Conservation (phyloP, 1,140 invertebrate species). For the Oscheius sp. region DNA sequence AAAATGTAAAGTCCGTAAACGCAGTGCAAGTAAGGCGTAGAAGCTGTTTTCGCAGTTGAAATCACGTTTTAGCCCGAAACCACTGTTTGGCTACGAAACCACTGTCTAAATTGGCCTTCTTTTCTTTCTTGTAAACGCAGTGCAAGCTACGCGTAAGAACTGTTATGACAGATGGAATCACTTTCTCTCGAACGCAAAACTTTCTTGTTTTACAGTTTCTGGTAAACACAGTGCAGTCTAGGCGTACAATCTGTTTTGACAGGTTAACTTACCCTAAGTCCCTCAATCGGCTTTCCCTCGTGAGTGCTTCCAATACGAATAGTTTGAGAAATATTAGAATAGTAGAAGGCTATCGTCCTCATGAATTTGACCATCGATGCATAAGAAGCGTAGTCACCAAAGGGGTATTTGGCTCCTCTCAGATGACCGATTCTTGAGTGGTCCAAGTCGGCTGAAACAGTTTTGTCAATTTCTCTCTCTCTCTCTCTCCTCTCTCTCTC, state of each 20-base stretch:
- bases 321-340: conserved; percentile 53
- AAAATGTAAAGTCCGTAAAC: too few species aligned
- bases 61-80: background rate
- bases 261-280: conserved; percentile 49
- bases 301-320: conserved; percentile 54
- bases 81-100: conserved; percentile 3
- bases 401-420: conserved; percentile 49
- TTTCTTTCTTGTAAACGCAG: too few species aligned
- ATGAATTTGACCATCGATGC: conserved; percentile 49
- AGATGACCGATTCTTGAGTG: conserved; percentile 2
- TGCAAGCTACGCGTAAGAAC: too few species aligned
- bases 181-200: conserved; percentile 16
- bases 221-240: too few species aligned
- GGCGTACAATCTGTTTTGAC: too few species aligned
- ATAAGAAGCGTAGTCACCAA: conserved; percentile 53
- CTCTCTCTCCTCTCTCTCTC: too few species aligned
- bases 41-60: too few species aligned
- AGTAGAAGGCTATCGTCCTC: conserved; percentile 55
- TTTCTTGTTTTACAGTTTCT: too few species aligned
- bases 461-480: too few species aligned
- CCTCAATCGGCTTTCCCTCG: conserved; percentile 60
- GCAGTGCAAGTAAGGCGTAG: too few species aligned
- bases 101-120: too few species aligned
- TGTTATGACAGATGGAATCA: background rate
- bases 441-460: conserved; percentile 27